Base-by-base conservation (phyloP, 2,113 vertebrate genomes). In the Cervus canadensis region DNA sequence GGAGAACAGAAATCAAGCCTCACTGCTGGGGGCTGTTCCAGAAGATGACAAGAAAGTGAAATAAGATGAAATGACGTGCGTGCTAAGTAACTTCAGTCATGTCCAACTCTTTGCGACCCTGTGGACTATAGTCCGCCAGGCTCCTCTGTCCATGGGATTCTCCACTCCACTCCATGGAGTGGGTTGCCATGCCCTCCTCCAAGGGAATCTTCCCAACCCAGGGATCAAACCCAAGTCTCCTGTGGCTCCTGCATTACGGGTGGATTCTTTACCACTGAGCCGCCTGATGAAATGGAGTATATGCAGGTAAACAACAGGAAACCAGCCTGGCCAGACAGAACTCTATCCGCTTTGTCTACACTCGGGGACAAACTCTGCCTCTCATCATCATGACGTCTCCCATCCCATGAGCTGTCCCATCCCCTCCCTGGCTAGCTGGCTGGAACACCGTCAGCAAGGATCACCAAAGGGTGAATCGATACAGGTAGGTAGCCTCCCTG, bases 341-440 rank as follows among this genome's bases (percentile, higher is more conserved):
- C 5, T 1, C 48, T 19, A 2, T 5, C 30, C 0, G 1, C n/a
- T 87, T 28, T 23, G 54, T 48, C 64, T 67, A 25, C 13, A 5
- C n/a, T 28, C 1, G 1, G 54, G 8, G 21, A 33, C 90, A 7
- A 36, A 13, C 8, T 56, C 56, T 5, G 5, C 25, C 40, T 30
- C 56, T 5, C 1, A 5, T 1, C 2, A 25, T 11, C 19, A 7
- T 4, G 0, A 0, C 0, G 2, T 43, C 82, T 74, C 16, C 13
- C 10, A 5, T 9, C 2, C 36, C 21, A 36, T 6, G 1, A 0
- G 30, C 82, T 23, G 4, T 10, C 48, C 15, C 0, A 1, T 8
- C 83, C 14, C 9, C 0, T 6, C 83, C 14, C 26, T 1, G 36
- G 45, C 28, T 74, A 13, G 1, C 56, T 5, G 71, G 57, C 54